Conservation (phyloP, 2,797 vertebrate genomes). For the Furcifer pardalis region DNA sequence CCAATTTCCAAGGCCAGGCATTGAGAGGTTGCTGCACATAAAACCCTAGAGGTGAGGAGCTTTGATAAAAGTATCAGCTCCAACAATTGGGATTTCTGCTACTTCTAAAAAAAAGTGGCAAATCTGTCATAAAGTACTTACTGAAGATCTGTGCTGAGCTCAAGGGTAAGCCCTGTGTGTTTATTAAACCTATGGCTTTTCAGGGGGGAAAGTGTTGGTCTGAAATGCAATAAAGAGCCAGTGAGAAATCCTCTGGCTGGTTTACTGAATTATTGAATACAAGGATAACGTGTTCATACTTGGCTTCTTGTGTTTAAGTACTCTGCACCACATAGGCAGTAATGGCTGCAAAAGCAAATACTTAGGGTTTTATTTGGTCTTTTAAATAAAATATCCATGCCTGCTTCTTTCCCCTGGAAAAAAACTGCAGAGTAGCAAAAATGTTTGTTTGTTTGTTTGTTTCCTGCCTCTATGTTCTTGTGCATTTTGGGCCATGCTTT, state of each 20-base stretch:
- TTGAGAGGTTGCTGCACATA: slow-evolving; percentile 39
- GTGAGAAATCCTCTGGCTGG: slow-evolving; percentile 20
- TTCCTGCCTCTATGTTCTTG: too few relatives aligned
- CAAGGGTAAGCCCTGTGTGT: slow-evolving; percentile 52
- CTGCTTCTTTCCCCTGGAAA: neutral
- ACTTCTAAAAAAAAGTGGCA: slow-evolving; percentile 47
- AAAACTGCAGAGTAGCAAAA: neutral
- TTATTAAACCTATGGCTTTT: slow-evolving; percentile 47
- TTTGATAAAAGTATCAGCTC: slow-evolving; percentile 52
- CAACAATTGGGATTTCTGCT: slow-evolving; percentile 54
- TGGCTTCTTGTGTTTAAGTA: neutral
- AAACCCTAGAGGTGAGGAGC: slow-evolving; percentile 31
- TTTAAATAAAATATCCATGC: slow-evolving; percentile 8
- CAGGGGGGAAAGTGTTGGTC: slow-evolving; percentile 38
- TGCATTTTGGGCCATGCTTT: neutral
- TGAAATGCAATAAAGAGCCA: slow-evolving; percentile 45
- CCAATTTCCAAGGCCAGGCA: neutral
- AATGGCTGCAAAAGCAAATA: neutral
- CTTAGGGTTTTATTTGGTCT: slow-evolving; percentile 6
- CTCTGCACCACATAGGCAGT: fast-evolving
- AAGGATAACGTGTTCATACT: slow-evolving; percentile 15
- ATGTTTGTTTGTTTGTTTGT: fast-evolving
- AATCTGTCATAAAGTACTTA: slow-evolving; percentile 60
- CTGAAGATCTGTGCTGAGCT: slow-evolving; percentile 53
- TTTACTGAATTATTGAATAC: slow-evolving; percentile 57